Evolutionary conservation across 2,113 vertebrate species (phyloP).

Genomic region (Cynoglossus semilaevis): DNA sequence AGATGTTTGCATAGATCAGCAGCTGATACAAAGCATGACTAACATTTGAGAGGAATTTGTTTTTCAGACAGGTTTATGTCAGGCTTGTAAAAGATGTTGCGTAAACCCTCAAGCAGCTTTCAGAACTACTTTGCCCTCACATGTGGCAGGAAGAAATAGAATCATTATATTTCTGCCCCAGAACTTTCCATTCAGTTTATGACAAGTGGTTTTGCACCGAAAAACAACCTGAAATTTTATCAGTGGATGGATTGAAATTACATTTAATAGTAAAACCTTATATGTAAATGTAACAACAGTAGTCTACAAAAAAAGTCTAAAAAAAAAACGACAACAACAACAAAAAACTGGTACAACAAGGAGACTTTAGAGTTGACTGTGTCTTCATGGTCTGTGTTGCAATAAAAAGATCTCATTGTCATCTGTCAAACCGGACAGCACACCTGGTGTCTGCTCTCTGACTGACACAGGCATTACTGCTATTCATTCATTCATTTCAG

Average conservation of each 20-base stretch:
- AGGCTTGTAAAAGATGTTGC: neutral
- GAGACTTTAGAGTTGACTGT: neutral
- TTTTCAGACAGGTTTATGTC: constrained; percentile 10
- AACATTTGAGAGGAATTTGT: neutral
- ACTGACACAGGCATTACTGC: constrained; percentile 2
- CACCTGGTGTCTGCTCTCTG: constrained; percentile 38
- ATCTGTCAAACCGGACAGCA: constrained; percentile 29
- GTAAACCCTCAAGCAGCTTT: neutral
- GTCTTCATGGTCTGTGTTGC: neutral
- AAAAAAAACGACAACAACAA: too few species aligned
- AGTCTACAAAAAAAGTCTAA: too few species aligned
- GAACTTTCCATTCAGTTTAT: too few species aligned
- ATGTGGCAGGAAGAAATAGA: too few species aligned
- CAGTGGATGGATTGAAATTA: too few species aligned
- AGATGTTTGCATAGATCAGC: constrained; percentile 2
- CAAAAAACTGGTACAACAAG: too few species aligned
- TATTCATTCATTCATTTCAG: neutral
- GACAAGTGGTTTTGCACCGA: too few species aligned
- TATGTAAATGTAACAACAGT: too few species aligned
- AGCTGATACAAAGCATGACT: constrained; percentile 7
- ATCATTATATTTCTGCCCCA: too few species aligned
- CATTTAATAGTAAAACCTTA: too few species aligned
- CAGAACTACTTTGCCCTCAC: neutral
- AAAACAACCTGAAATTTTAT: too few species aligned
- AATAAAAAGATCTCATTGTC: constrained; percentile 3